Conservation (phyloP, 2,888 invertebrate species). For the Lypha dubia region DNA sequence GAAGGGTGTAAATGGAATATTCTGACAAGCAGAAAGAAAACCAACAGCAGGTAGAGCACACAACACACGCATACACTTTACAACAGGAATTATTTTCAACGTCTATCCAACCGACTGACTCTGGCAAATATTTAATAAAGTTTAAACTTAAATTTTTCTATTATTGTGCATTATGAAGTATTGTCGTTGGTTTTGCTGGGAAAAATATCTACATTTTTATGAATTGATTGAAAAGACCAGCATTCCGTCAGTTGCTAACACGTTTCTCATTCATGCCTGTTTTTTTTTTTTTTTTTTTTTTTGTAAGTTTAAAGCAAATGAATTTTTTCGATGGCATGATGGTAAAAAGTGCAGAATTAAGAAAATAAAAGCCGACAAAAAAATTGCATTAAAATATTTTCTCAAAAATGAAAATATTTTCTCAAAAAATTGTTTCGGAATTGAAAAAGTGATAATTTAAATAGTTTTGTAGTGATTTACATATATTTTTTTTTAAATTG, state of each 20-base stretch:
- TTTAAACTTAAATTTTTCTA: conserved; percentile 30
- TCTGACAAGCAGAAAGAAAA: conserved; percentile 48
- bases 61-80: conserved; percentile 28
- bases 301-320: neutral
- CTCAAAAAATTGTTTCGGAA: neutral
- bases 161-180: conserved; percentile 29
- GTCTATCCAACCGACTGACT: conserved; percentile 5
- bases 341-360: neutral
- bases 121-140: conserved; percentile 18
- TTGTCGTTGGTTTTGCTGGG: conserved; percentile 12
- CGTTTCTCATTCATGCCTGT: neutral
- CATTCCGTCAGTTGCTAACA: neutral
- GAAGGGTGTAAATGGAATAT: conserved; percentile 63
- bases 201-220: conserved; percentile 9
- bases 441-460: neutral
- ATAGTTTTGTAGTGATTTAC: neutral
- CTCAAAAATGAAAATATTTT: too few relatives aligned
- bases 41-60: conserved; percentile 27
- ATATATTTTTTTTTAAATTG: neutral
- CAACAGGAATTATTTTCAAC: conserved; percentile 19
- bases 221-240: conserved; percentile 1
- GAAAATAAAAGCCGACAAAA: too few relatives aligned
- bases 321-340: neutral
- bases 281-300: neutral
- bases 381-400: too few relatives aligned